Percentiles rank a stretch among this genome's conserved stretches.
These are phyloP conservation scores for Bedellia somnulentella DNA, from an alignment of 2,888 invertebrate genomes.

Conservation along the genomic window DNA sequence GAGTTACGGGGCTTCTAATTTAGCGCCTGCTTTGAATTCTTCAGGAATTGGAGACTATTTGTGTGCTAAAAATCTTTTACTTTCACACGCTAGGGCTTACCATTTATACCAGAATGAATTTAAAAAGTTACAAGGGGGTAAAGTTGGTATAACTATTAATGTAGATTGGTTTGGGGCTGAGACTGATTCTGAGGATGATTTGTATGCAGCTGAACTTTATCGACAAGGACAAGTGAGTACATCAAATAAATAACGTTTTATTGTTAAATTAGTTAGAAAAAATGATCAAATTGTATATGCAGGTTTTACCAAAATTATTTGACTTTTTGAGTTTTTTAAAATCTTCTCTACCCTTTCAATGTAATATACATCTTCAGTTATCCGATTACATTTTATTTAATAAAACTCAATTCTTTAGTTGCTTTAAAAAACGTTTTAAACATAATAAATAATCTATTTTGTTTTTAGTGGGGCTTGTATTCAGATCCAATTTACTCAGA, in stretches of 20 bases:
- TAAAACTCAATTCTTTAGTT: no score
- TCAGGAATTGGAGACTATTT: slow-evolving; percentile 52
- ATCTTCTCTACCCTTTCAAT: no score
- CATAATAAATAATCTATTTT: no score
- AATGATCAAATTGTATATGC: no score
- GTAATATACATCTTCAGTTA: no score
- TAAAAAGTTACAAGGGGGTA: slow-evolving; percentile 31
- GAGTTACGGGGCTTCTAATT: slow-evolving; percentile 33
- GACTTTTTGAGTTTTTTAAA: no score
- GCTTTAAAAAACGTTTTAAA: no score
- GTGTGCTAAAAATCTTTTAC: slow-evolving; percentile 61
- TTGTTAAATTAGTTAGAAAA: no score
- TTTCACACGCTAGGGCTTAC: slow-evolving; percentile 61
- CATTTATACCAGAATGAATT: slow-evolving; percentile 41
- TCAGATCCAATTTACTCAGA: slow-evolving; percentile 47
- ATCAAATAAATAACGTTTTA: not conserved
- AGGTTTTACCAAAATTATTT: no score
- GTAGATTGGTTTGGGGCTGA: not conserved
- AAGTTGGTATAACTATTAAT: slow-evolving; percentile 3
- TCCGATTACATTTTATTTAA: no score
- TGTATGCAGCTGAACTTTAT: slow-evolving; percentile 1
- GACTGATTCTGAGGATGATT: slow-evolving; percentile 1
- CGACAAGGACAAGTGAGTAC: not conserved
- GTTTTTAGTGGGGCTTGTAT: slow-evolving; percentile 42
- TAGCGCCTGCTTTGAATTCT: slow-evolving; percentile 19